Conservation (phyloP, 2,888 invertebrate species). For the Rhopalosiphum nymphaeae region DNA sequence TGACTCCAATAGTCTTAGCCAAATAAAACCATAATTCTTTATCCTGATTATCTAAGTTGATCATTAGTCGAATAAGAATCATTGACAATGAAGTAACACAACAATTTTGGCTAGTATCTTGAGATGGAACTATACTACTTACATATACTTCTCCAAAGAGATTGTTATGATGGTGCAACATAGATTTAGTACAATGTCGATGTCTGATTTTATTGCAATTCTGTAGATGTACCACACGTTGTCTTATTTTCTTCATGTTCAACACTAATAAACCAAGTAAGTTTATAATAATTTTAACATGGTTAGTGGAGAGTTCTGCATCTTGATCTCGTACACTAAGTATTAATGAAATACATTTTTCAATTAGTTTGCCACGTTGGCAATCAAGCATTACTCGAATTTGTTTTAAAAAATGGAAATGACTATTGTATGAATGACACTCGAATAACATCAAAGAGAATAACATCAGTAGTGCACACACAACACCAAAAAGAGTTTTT, state of each 20-base stretch:
- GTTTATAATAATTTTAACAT: constrained; percentile 66
- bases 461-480: constrained; percentile 53
- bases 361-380: constrained; percentile 56
- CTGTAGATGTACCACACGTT: constrained; percentile 74
- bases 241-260: constrained; percentile 74
- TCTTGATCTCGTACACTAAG: constrained; percentile 45
- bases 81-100: constrained; percentile 75
- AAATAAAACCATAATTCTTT: constrained; percentile 66
- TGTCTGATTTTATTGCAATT: constrained; percentile 74
- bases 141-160: constrained; percentile 73
- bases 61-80: constrained; percentile 72
- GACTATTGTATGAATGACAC: constrained; percentile 60
- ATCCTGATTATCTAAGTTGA: constrained; percentile 67
- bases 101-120: constrained; percentile 72
- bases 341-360: constrained; percentile 61
- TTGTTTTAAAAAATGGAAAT: constrained; percentile 63
- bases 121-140: constrained; percentile 70
- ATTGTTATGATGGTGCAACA: constrained; percentile 76
- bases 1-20: constrained; percentile 66
- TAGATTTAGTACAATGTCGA: constrained; percentile 72
- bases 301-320: constrained; percentile 51
- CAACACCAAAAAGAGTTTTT: constrained; percentile 61
- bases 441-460: constrained; percentile 61
- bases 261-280: constrained; percentile 72
- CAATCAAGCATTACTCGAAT: constrained; percentile 59